Base-by-base conservation (phyloP, 2,888 invertebrate genomes). In the Polydrusus cervinus region DNA sequence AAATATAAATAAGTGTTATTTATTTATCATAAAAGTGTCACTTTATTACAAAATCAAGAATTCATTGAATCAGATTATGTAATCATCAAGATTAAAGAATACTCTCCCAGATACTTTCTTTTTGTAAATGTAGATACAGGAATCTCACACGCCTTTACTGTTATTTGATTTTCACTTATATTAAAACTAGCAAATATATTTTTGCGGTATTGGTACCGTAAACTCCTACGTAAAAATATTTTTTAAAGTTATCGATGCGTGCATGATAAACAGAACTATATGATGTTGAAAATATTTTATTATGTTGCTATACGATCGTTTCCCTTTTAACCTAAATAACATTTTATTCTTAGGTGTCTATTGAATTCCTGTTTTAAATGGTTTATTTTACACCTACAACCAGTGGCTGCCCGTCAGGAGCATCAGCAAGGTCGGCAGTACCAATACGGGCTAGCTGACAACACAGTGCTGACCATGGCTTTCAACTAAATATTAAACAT, bases 231-330 rank as follows among this genome's bases (percentile, higher is more conserved):
- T n/a, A 16, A 16, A 16, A 3, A 60, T 9, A 60, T 40, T 14
- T 60, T 60, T 38, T 60, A 38, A n/a, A 25, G 38, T 38, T 60
- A 60, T 30, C 34, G 57, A 60, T 60, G 57, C 57, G 38, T 60
- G 38, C 38, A 60, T 34, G 57, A 60, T 60, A 60, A 60, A 60
- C 18, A 7, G 9, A 25, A 30, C 20, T 38, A 3, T 57, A 11
- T 16, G 13, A 38, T 38, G 30, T 3, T 57, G 9, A 9, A 16
- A 34, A 14, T 34, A 34, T 34, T 57, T 38, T 38, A 13, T 14
- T 60, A 40, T 60, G 10, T 40, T 38, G 57, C 38, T 60, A 55
- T 60, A 60, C 9, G 38, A 60, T 14, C n/a, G 16, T 38, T 38
- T 38, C 18, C 57, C 38, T 38, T 10, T 13, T 55, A 55, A 60